Percentiles rank a stretch among this genome's conserved stretches.
Evolutionary conservation across 2,888 invertebrate species (phyloP).

Genomic region (Dinocampus coccinellae): DNA sequence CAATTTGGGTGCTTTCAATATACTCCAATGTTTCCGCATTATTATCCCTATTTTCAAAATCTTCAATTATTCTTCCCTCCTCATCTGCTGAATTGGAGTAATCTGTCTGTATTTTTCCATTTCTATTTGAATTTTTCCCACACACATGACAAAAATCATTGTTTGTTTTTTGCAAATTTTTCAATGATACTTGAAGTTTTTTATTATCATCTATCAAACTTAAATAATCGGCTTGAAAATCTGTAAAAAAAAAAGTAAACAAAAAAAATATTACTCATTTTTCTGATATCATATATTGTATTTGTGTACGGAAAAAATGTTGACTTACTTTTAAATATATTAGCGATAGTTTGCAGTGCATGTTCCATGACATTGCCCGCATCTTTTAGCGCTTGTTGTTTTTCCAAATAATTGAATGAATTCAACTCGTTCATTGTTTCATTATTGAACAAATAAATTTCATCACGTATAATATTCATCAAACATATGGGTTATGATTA

Average conservation of each 20-base stretch:
- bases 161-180: neutral
- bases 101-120: neutral
- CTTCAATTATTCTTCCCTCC: neutral
- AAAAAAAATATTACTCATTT: constrained; percentile 15
- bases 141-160: neutral
- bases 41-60: neutral
- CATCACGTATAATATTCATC: neutral
- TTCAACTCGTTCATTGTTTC: neutral
- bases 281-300: neutral
- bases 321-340: constrained; percentile 28
- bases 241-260: constrained; percentile 41
- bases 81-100: neutral
- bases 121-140: neutral
- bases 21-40: constrained; percentile 16
- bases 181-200: constrained; percentile 4
- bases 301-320: neutral
- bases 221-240: constrained; percentile 48
- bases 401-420: constrained; percentile 1
- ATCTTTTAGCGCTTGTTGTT: constrained; percentile 4
- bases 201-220: constrained; percentile 27
- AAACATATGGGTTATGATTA: constrained; percentile 2
- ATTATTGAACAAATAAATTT: neutral
- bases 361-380: constrained; percentile 9
- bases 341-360: constrained; percentile 15
- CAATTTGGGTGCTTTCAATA: constrained; percentile 27